Base-by-base conservation (phyloP, 2,888 invertebrate species). In the Dasysyrphus albostriatus region DNA sequence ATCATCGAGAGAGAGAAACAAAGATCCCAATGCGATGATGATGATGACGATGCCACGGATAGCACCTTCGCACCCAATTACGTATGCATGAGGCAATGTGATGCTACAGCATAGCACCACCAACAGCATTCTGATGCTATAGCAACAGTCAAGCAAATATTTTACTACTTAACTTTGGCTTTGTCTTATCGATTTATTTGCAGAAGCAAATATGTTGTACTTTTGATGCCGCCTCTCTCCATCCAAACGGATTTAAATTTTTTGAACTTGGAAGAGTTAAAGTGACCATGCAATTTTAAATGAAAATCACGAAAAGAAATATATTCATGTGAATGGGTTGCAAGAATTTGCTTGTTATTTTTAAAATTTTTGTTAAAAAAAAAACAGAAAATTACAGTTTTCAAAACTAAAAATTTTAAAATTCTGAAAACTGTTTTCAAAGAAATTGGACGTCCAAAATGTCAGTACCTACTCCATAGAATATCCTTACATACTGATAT, bases 41-140 rank as follows among this genome's bases (percentile, higher is more conserved):
- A 49, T 67, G 63, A 72, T 37, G 51, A 34, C 67, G 65, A 49
- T 83, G 74, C 73, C 69, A 61, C 34, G 63, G 70, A 75, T 72
- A 80, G 65, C 84, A 81, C 76, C 75, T 84, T 84, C 81, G 84
- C 84, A 84, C 84, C 81, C 84, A 84, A 84, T 84, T 84, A 81
- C 29, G 70, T 63, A 80, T 84, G 83, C 76, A 82, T 49, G 19
- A 51, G n/a, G 51, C 59, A 37, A 49, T 67, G 51, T 24, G 69
- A 37, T 59, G 39, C 19, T 49, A 47, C 10, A 47, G 47, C 32
- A 16, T 47, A 32, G 34, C 42, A 32, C 51, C 29, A 9, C 5
- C 19, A 32, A 44, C 16, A 32, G 16, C 24, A 3, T 10, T 5
- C 4, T n/a, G n/a, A 6, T 6, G n/a, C 2, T 1, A 0, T 5